These are phyloP conservation scores for Stenchaetothrips biformis DNA, from an alignment of 2,888 invertebrate genomes.

Conservation along the genomic window DNA sequence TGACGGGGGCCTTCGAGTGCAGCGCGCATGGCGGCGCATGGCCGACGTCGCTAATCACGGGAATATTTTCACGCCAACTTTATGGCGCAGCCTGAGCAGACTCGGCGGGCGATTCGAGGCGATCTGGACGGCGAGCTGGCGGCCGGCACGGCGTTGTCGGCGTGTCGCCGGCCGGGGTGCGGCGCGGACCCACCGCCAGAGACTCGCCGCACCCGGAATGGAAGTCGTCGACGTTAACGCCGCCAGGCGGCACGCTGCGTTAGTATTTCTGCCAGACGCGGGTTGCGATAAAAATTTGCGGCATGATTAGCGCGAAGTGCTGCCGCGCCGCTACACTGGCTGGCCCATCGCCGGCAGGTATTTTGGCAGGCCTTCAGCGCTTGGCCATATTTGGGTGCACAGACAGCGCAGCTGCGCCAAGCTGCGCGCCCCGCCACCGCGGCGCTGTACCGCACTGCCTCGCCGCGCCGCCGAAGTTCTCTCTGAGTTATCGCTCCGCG, in stretches of 20 bases:
- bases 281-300: not conserved
- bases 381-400: not conserved
- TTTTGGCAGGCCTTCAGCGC: conserved; percentile 5
- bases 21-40: not conserved
- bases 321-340: not conserved
- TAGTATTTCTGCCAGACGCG: too few relatives aligned
- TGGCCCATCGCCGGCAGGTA: not conserved
- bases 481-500: too few relatives aligned
- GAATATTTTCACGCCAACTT: not conserved
- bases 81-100: not conserved
- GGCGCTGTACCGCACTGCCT: not conserved
- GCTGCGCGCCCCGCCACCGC: not conserved
- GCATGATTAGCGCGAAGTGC: not conserved
- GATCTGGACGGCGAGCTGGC: too few relatives aligned
- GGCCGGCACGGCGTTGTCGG: too few relatives aligned
- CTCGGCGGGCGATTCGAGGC: too few relatives aligned
- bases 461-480: too few relatives aligned
- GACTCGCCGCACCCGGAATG: too few relatives aligned
- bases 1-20: not conserved
- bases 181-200: too few relatives aligned
- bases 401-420: not conserved
- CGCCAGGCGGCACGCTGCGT: too few relatives aligned
- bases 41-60: not conserved
- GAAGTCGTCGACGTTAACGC: too few relatives aligned
- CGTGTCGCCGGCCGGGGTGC: too few relatives aligned